Conservation (phyloP, 2,888 invertebrate genomes). For the Ceramica pisi region DNA sequence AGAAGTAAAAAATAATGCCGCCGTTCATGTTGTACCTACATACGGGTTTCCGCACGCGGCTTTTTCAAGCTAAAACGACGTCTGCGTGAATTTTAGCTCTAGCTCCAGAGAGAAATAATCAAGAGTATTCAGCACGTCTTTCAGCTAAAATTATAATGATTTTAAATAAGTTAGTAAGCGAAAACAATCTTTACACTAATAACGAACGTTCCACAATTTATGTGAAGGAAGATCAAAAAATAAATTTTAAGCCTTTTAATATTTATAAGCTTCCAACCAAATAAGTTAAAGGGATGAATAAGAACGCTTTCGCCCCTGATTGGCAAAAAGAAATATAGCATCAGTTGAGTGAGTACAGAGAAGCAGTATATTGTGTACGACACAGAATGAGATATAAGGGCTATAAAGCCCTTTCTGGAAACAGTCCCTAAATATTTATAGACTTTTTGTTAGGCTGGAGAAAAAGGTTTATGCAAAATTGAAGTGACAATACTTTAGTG, state of each 20-base stretch:
- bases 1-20: too few species aligned
- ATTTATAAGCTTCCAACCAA: constrained; percentile 10
- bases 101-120: too few species aligned
- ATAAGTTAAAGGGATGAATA: constrained; percentile 29
- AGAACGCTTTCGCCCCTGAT: constrained; percentile 47
- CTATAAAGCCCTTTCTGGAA: constrained; percentile 58
- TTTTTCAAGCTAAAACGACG: too few species aligned
- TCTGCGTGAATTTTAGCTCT: too few species aligned
- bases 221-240: not conserved
- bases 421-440: constrained; percentile 65
- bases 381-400: constrained; percentile 61
- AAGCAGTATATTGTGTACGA: constrained; percentile 63
- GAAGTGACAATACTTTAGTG: constrained; percentile 38
- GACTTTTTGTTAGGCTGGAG: constrained; percentile 44
- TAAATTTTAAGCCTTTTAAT: constrained; percentile 11
- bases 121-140: too few species aligned
- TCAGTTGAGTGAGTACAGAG: constrained; percentile 61
- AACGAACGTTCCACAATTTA: too few species aligned
- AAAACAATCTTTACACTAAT: not conserved
- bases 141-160: too few species aligned
- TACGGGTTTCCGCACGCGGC: too few species aligned
- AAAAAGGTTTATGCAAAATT: constrained; percentile 48
- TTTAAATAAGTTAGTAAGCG: too few species aligned
- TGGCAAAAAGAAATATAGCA: constrained; percentile 63
- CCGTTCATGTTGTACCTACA: too few species aligned